phyloP scores from a whole-genome alignment of 1,140 invertebrate species.

The Lysiphlebus fabarum region DNA sequence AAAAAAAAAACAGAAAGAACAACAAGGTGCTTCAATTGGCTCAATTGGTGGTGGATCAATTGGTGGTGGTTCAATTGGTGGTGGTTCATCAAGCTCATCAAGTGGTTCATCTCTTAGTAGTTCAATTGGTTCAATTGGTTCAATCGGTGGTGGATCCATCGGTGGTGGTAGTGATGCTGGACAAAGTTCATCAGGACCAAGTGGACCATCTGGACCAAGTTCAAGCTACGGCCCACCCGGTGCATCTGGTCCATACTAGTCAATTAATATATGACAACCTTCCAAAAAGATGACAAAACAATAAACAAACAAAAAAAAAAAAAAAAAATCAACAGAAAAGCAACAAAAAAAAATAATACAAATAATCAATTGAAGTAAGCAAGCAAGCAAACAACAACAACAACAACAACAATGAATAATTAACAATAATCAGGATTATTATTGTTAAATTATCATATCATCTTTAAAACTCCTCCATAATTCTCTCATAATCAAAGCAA shows the following conservation, averaged over 20 bases:
- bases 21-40: background rate
- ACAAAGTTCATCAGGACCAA: slow-evolving; percentile 41
- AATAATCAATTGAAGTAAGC: background rate
- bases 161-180: slow-evolving; percentile 44
- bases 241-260: slow-evolving; percentile 54
- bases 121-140: slow-evolving; percentile 39
- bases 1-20: background rate
- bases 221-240: slow-evolving; percentile 65
- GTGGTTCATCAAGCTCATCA: slow-evolving; percentile 42
- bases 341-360: background rate
- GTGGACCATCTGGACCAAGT: slow-evolving; percentile 54
- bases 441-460: slow-evolving; percentile 2
- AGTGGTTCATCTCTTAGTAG: slow-evolving; percentile 37
- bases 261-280: slow-evolving; percentile 33
- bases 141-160: slow-evolving; percentile 43
- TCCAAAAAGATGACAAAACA: background rate
- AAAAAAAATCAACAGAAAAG: background rate
- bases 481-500: background rate
- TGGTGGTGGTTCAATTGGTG: slow-evolving; percentile 39
- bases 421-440: background rate
- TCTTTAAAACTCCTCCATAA: slow-evolving; percentile 2
- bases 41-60: slow-evolving; percentile 42
- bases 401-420: background rate
- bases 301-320: background rate
- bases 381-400: background rate